A percentile compares a stretch with the other conserved stretches of the same genome.
Evolutionary conservation across 1,140 invertebrate species (phyloP).

Genomic region (Nephila pilipes): DNA sequence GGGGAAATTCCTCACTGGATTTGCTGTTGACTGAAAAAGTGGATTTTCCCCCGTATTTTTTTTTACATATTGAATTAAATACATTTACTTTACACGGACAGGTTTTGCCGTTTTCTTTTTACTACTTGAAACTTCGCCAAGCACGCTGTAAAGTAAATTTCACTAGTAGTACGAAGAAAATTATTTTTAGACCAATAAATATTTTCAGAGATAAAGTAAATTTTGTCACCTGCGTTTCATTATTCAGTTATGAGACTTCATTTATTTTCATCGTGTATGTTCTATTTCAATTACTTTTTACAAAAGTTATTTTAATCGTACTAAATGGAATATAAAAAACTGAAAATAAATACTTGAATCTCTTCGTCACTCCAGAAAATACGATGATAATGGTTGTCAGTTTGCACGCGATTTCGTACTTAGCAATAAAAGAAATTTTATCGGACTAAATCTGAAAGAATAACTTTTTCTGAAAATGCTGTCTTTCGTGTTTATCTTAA

Average conservation of each 20-base stretch:
- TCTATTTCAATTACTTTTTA: background rate
- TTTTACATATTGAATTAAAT: background rate
- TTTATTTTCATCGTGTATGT: background rate
- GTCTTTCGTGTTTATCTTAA: background rate
- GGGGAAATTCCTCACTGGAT: too few species aligned
- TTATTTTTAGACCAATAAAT: background rate
- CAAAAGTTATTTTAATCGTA: background rate
- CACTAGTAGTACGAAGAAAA: background rate
- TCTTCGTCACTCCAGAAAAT: background rate
- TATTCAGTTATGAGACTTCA: background rate
- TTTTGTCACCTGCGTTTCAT: background rate
- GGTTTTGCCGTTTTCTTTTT: background rate
- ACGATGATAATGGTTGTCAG: background rate
- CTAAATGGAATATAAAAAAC: background rate
- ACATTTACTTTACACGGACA: background rate
- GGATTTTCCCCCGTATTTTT: background rate
- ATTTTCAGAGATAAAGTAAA: background rate
- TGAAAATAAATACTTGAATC: background rate
- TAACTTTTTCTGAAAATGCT: background rate
- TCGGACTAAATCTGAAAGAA: background rate
- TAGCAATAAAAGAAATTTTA: background rate
- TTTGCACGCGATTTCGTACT: background rate
- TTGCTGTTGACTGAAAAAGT: background rate
- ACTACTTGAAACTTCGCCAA: background rate
- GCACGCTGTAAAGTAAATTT: background rate